A percentile compares a stretch with the other conserved stretches of the same genome.
phyloP scores from a whole-genome alignment of 1,140 invertebrate species.

The Bombyx mandarina region DNA sequence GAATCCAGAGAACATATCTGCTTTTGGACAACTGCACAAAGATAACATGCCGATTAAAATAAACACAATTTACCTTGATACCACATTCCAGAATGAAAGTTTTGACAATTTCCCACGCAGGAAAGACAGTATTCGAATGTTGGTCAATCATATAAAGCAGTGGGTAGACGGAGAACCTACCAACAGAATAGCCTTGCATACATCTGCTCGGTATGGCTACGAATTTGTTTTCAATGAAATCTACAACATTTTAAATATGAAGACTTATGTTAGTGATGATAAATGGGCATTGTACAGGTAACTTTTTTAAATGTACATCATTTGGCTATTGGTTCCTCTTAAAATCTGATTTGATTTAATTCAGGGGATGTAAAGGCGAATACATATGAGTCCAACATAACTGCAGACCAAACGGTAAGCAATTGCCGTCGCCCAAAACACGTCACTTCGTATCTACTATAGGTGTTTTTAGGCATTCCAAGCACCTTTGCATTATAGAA shows the following conservation, averaged over 20 bases:
- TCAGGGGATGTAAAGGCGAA: neutral
- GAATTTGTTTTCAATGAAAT: constrained; percentile 75
- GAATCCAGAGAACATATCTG: constrained; percentile 66
- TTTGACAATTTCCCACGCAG: constrained; percentile 74
- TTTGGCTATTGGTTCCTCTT: neutral
- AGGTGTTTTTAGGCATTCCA: too few relatives aligned
- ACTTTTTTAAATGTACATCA: constrained; percentile 1
- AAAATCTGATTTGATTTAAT: too few relatives aligned
- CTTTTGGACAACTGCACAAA: constrained; percentile 71
- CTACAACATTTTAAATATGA: constrained; percentile 60
- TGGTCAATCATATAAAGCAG: constrained; percentile 62
- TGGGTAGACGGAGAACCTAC: constrained; percentile 68
- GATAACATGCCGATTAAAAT: constrained; percentile 67
- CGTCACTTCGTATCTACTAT: too few relatives aligned
- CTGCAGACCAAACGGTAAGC: neutral
- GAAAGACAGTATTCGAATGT: constrained; percentile 65
- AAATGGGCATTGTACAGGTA: constrained; percentile 49
- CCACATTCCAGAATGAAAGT: constrained; percentile 74
- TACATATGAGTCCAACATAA: neutral
- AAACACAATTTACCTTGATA: constrained; percentile 78
- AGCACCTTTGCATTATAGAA: too few relatives aligned
- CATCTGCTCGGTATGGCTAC: constrained; percentile 72
- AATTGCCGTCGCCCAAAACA: too few relatives aligned
- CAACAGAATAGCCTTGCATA: constrained; percentile 69
- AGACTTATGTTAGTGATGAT: constrained; percentile 67